phyloP scores from a whole-genome alignment of 2,113 vertebrate species.

The Alethe castanea region DNA sequence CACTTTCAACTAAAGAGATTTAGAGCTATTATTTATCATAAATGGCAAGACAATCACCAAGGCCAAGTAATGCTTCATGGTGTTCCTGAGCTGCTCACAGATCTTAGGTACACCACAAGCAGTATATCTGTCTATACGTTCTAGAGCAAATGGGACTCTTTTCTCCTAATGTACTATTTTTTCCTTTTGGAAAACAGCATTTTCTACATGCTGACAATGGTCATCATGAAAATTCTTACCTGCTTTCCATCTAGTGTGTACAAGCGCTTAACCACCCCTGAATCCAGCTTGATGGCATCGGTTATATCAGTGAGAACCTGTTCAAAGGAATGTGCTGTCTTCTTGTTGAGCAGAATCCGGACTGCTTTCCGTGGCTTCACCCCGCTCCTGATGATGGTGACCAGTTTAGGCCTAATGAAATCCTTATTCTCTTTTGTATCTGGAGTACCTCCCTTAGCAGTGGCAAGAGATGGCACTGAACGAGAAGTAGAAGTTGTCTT shows the following conservation, averaged over 20 bases:
- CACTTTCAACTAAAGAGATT: background rate
- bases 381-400: conserved; percentile 95
- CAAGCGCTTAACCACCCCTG: conserved; percentile 90
- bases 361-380: conserved; percentile 96
- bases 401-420: conserved; percentile 96
- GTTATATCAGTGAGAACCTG: conserved; percentile 97
- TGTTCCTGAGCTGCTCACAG: background rate
- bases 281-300: conserved; percentile 95
- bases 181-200: background rate
- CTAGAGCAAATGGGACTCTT: background rate
- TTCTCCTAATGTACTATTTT: background rate
- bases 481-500: conserved; percentile 77
- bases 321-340: conserved; percentile 96
- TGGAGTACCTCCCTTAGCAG: conserved; percentile 76
- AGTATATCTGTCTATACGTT: background rate
- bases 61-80: background rate
- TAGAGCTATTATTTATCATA: background rate
- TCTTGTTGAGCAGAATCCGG: conserved; percentile 96
- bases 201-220: background rate
- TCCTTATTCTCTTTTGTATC: conserved; percentile 89
- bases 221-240: conserved; percentile 74
- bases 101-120: background rate
- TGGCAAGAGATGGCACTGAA: conserved; percentile 82
- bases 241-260: conserved; percentile 95
- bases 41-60: background rate